Conservation (phyloP, 2,113 vertebrate species). For the Platichthys stellatus region DNA sequence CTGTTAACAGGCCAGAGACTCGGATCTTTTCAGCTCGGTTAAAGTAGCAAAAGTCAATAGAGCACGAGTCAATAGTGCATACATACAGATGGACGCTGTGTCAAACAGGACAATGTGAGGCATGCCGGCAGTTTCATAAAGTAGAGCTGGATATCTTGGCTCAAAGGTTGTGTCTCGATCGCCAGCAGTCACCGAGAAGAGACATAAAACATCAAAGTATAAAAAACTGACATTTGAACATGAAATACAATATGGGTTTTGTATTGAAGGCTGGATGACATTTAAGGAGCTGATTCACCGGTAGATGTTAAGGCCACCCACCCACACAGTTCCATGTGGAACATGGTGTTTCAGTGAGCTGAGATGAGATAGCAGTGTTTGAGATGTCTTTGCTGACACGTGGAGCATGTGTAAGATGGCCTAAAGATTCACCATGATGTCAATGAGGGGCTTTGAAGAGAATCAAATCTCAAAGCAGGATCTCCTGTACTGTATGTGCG, state of each 20-base stretch:
- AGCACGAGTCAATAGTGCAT: constrained; percentile 73
- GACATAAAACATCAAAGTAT: constrained; percentile 46
- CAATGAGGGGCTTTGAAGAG: constrained; percentile 41
- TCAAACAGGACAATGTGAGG: constrained; percentile 61
- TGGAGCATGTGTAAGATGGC: constrained; percentile 70
- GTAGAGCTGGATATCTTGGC: constrained; percentile 53
- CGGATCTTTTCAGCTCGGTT: constrained; percentile 71
- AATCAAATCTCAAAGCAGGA: constrained; percentile 39
- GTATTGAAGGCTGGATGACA: constrained; percentile 73
- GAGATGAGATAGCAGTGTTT: constrained; percentile 65
- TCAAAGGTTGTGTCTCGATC: constrained; percentile 61
- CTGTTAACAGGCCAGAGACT: constrained; percentile 69
- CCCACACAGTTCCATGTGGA: constrained; percentile 62
- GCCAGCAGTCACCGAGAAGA: constrained; percentile 44
- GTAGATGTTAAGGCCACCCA: constrained; percentile 73
- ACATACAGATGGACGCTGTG: constrained; percentile 63
- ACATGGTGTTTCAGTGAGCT: constrained; percentile 68
- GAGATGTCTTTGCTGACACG: constrained; percentile 66
- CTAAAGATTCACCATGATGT: constrained; percentile 66
- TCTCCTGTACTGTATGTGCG: not conserved
- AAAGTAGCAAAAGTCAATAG: constrained; percentile 76
- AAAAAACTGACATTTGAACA: constrained; percentile 74
- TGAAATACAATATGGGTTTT: constrained; percentile 68
- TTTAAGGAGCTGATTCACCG: constrained; percentile 77
- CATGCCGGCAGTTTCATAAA: constrained; percentile 50